Conservation (phyloP, 2,113 vertebrate species). For the Syngnathus typhle region DNA sequence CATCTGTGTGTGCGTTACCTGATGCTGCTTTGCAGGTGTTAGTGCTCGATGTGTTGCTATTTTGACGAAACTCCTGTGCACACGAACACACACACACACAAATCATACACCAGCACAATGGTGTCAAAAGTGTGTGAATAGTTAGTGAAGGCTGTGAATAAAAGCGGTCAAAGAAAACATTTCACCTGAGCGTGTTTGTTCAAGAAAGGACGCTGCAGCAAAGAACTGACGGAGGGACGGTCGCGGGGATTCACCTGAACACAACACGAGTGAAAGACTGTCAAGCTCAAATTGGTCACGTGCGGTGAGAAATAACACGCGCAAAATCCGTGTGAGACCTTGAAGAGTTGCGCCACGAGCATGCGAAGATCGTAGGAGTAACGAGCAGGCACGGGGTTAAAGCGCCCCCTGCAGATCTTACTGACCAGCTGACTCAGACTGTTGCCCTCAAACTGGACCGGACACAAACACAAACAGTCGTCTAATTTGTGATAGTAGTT, state of each 20-base stretch:
- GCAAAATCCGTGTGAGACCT: constrained; percentile 49
- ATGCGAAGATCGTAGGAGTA: constrained; percentile 77
- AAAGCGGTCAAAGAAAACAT: not conserved
- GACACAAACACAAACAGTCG: not conserved
- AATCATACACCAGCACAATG: not conserved
- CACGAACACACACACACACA: not conserved
- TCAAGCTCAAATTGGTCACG: not conserved
- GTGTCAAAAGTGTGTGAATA: not conserved
- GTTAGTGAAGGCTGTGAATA: not conserved
- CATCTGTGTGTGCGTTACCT: not conserved
- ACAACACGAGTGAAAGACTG: not conserved
- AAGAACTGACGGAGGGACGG: constrained; percentile 79
- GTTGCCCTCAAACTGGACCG: constrained; percentile 77
- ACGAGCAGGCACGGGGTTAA: constrained; percentile 67
- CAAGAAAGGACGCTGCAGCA: constrained; percentile 78
- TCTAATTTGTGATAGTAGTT: too few species aligned
- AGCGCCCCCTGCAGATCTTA: constrained; percentile 82
- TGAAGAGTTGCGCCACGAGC: constrained; percentile 80
- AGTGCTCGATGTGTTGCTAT: not conserved
- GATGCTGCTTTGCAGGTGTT: not conserved
- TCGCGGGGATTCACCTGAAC: constrained; percentile 75
- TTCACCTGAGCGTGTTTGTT: constrained; percentile 74
- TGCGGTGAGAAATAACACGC: not conserved
- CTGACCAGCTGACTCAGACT: constrained; percentile 79
- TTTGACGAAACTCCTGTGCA: not conserved